Conservation (phyloP, 1,140 invertebrate genomes). For the Scylla paramamosain region DNA sequence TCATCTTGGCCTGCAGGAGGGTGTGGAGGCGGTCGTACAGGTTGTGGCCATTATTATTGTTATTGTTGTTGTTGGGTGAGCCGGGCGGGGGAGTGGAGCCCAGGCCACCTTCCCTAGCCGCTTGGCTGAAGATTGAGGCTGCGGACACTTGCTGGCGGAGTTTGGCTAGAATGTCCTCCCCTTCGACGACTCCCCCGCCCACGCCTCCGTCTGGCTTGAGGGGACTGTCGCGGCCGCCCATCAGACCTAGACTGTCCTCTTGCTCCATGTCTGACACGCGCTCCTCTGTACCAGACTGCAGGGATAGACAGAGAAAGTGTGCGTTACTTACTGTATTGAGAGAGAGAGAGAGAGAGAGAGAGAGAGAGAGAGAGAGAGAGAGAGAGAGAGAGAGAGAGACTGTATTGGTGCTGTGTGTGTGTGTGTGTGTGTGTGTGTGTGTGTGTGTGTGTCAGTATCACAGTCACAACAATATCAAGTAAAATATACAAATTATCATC, state of each 20-base stretch:
- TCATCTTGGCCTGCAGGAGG: slow-evolving; percentile 75
- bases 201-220: slow-evolving; percentile 63
- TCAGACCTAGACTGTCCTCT: slow-evolving; percentile 72
- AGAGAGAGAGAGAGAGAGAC: too few species aligned
- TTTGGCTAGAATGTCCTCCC: slow-evolving; percentile 77
- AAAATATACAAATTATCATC: too few species aligned
- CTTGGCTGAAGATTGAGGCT: slow-evolving; percentile 64
- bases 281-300: slow-evolving; percentile 75
- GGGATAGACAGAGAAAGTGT: background rate
- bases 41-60: slow-evolving; percentile 74
- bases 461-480: too few species aligned
- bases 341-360: slow-evolving; percentile 56
- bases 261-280: slow-evolving; percentile 77
- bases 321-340: slow-evolving; percentile 7
- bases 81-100: slow-evolving; percentile 67
- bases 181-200: slow-evolving; percentile 53
- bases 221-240: slow-evolving; percentile 73
- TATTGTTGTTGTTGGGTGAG: slow-evolving; percentile 68
- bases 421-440: too few species aligned
- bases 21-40: slow-evolving; percentile 74
- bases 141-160: slow-evolving; percentile 76
- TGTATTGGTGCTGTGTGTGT: too few species aligned
- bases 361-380: background rate
- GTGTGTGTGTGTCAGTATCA: too few species aligned
- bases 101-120: slow-evolving; percentile 37